Evolutionary conservation across 2,113 vertebrate genomes (phyloP).

Genomic region (Prolemur simus): DNA sequence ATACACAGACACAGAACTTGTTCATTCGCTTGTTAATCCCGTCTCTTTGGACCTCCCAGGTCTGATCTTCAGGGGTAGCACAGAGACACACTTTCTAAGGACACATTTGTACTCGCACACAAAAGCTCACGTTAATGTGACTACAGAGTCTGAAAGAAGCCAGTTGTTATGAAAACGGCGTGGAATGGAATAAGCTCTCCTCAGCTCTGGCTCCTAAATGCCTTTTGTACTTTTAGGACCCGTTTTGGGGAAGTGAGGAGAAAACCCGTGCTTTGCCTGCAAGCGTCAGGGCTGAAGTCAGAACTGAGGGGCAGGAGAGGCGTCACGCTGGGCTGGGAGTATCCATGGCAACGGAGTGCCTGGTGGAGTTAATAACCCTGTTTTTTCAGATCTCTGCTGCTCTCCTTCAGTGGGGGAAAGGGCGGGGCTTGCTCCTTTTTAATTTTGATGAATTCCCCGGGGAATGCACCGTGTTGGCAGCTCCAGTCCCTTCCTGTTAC

Average conservation of each 20-base stretch:
- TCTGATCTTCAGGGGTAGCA: neutral
- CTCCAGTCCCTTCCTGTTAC: neutral
- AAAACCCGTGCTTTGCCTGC: neutral
- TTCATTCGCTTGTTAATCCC: neutral
- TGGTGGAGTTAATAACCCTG: conserved; percentile 16
- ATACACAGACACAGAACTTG: neutral
- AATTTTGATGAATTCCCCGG: neutral
- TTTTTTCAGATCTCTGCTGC: conserved; percentile 39
- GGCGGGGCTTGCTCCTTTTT: neutral
- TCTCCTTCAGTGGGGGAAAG: neutral
- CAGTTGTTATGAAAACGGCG: neutral
- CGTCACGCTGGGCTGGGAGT: neutral
- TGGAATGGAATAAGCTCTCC: neutral
- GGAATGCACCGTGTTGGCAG: conserved; percentile 25
- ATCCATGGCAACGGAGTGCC: conserved; percentile 47
- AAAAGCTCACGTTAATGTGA: rapidly evolving
- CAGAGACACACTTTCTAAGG: neutral
- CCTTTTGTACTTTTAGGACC: neutral
- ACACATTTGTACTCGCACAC: neutral
- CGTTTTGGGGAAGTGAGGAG: neutral
- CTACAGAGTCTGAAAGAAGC: neutral
- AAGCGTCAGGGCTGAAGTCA: neutral
- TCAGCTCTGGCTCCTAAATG: neutral
- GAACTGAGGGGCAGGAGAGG: conserved; percentile 34
- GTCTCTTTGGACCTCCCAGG: neutral